Percentiles rank a stretch among this genome's conserved stretches.
Conservation (phyloP, 1,140 invertebrate species). For the Papilio aristodemus region DNA sequence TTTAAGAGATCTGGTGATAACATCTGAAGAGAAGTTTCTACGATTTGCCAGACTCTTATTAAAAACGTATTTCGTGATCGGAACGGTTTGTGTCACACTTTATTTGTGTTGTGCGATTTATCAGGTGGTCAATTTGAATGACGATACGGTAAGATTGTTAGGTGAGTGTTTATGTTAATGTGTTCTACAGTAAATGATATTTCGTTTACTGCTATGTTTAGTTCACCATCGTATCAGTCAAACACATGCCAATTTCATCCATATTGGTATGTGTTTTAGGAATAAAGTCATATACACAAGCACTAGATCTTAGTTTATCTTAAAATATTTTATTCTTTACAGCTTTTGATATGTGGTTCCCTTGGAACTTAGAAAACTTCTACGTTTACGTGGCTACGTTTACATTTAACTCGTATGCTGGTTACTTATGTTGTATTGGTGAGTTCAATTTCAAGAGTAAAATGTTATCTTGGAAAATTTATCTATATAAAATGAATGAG, state of each 20-base stretch:
- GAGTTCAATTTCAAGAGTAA: slow-evolving; percentile 34
- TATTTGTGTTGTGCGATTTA: slow-evolving; percentile 68
- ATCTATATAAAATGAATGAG: too few species aligned
- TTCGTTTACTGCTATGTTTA: too few species aligned
- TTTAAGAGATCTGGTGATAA: slow-evolving; percentile 55
- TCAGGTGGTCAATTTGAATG: slow-evolving; percentile 50
- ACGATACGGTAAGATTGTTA: slow-evolving; percentile 46
- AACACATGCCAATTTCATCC: too few species aligned
- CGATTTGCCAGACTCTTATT: slow-evolving; percentile 54
- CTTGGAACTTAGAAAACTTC: slow-evolving; percentile 64
- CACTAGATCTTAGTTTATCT: too few species aligned
- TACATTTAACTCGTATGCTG: slow-evolving; percentile 61
- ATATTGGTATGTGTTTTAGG: too few species aligned
- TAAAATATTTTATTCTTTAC: slow-evolving; percentile 40
- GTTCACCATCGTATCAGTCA: too few species aligned
- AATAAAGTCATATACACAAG: too few species aligned
- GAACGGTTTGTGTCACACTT: slow-evolving; percentile 54
- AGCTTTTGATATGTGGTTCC: slow-evolving; percentile 76
- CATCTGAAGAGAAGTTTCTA: slow-evolving; percentile 58
- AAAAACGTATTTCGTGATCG: slow-evolving; percentile 54
- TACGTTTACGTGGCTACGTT: slow-evolving; percentile 59
- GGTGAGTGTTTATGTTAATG: slow-evolving; percentile 35
- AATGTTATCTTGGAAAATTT: too few species aligned
- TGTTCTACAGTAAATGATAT: too few species aligned
- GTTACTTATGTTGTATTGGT: slow-evolving; percentile 66